These are phyloP conservation scores for Megaleporinus macrocephalus DNA, from an alignment of 2,113 vertebrate genomes.

Conservation along the genomic window DNA sequence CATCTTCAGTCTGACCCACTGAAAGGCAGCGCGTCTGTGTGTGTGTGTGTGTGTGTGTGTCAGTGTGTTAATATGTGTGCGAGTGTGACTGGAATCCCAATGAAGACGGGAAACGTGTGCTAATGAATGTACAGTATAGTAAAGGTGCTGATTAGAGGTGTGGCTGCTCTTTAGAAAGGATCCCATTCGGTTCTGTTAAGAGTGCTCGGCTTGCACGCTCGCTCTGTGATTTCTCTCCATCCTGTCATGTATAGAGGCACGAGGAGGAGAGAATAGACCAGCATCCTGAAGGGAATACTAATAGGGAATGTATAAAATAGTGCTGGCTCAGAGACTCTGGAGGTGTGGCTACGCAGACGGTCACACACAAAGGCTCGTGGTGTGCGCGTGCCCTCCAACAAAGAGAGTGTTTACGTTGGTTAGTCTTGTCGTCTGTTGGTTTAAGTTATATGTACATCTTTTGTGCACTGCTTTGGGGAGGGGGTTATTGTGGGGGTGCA, in stretches of 20 bases:
- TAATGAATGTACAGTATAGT: conserved; percentile 12
- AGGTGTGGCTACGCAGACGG: too few species aligned
- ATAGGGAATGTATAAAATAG: neutral
- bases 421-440: too few species aligned
- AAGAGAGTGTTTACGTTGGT: too few species aligned
- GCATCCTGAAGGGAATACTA: neutral
- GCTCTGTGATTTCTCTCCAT: neutral
- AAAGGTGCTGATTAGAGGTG: conserved; percentile 16
- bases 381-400: too few species aligned
- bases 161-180: conserved; percentile 47
- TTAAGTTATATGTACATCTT: too few species aligned
- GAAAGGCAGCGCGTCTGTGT: conserved; percentile 52
- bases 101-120: conserved; percentile 41
- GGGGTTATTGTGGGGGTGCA: too few species aligned
- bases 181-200: neutral
- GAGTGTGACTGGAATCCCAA: conserved; percentile 38
- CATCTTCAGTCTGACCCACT: conserved; percentile 70
- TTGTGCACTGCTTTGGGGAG: too few species aligned
- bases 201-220: neutral
- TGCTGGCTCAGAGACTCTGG: too few species aligned
- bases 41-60: conserved; percentile 16
- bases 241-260: neutral
- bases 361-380: too few species aligned
- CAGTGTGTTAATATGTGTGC: conserved; percentile 39
- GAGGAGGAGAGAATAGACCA: neutral